These are phyloP conservation scores for Sicus ferrugineus DNA, from an alignment of 2,888 invertebrate species.

Conservation along the genomic window DNA sequence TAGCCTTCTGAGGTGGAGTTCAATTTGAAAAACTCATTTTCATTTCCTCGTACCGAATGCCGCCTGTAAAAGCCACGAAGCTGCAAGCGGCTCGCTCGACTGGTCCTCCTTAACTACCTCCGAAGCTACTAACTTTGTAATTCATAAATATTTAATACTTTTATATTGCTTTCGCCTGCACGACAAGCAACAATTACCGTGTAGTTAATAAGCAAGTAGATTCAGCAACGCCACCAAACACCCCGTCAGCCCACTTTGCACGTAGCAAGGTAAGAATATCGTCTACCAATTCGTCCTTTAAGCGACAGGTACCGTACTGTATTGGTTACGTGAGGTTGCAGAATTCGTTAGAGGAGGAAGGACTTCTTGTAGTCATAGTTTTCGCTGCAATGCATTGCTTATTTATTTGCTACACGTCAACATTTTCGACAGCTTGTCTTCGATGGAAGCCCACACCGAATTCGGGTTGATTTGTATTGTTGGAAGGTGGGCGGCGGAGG, in stretches of 20 bases:
- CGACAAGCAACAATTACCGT: conserved; percentile 51
- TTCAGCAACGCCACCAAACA: background rate
- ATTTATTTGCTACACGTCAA: conserved; percentile 26
- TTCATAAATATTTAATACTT: conserved; percentile 27
- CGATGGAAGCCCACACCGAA: no score
- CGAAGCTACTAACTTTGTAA: conserved; percentile 15
- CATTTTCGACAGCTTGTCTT: background rate
- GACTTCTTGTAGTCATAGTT: conserved; percentile 1
- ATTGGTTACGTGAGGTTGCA: conserved; percentile 14
- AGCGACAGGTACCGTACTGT: background rate
- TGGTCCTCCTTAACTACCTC: background rate
- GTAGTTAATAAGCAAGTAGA: conserved; percentile 14
- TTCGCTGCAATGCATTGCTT: conserved; percentile 23
- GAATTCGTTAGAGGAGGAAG: background rate
- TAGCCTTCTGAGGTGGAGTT: no score
- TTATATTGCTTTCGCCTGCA: conserved; percentile 43
- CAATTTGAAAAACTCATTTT: background rate
- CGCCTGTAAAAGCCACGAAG: background rate
- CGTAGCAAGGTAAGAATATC: background rate
- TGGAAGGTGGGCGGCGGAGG: background rate
- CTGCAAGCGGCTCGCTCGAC: background rate
- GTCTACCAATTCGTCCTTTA: background rate
- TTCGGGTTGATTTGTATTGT: background rate
- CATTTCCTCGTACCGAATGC: background rate
- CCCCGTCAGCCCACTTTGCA: background rate